Evolutionary conservation across 2,888 invertebrate genomes (phyloP).

Genomic region (Elegia similella): DNA sequence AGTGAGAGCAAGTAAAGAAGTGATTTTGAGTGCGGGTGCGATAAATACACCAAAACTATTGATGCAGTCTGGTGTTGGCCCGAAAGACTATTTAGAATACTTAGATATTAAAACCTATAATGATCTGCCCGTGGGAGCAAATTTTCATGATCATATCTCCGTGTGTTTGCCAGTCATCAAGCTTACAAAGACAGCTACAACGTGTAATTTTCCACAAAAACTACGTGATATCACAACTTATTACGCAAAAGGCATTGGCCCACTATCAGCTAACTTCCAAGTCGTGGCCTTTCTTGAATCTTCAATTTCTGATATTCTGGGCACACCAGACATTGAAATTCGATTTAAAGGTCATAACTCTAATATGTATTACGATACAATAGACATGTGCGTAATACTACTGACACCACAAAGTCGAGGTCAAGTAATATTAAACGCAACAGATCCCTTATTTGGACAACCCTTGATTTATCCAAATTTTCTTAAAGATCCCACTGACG

Average conservation of each 20-base stretch:
- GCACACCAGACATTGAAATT: constrained; percentile 69
- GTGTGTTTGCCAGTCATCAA: constrained; percentile 71
- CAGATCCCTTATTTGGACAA: constrained; percentile 60
- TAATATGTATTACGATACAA: constrained; percentile 72
- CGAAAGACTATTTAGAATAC: constrained; percentile 70
- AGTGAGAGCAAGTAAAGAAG: constrained; percentile 56
- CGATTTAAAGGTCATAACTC: constrained; percentile 72
- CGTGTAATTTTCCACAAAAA: constrained; percentile 60
- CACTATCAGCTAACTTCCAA: constrained; percentile 72
- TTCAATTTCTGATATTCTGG: constrained; percentile 59
- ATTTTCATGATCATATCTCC: constrained; percentile 73
- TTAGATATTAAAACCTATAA: constrained; percentile 54
- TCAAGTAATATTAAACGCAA: constrained; percentile 63
- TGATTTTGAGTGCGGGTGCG: constrained; percentile 68
- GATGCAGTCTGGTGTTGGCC: constrained; percentile 74
- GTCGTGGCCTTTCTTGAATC: constrained; percentile 68
- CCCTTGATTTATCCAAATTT: constrained; percentile 73
- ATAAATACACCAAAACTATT: constrained; percentile 69
- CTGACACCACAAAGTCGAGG: constrained; percentile 71
- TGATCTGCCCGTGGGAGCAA: constrained; percentile 68
- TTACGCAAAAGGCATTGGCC: constrained; percentile 64
- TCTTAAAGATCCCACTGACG: constrained; percentile 59
- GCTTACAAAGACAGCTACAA: constrained; percentile 59
- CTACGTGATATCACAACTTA: constrained; percentile 68
- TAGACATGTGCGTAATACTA: constrained; percentile 68